phyloP scores from a whole-genome alignment of 2,797 vertebrate species.

The Typhlichthys subterraneus region DNA sequence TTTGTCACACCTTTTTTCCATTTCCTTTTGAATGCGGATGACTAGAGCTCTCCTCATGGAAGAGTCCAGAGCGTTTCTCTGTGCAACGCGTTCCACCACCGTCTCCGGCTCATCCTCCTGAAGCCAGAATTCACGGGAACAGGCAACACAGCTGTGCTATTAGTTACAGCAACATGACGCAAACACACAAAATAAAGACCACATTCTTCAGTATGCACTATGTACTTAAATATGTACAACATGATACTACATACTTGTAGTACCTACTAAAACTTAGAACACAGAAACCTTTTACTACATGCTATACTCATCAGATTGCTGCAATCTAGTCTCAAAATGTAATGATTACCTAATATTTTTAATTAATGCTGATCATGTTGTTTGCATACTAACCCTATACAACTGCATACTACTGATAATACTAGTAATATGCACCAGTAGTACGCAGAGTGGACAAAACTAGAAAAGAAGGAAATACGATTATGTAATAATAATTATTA shows the following conservation, averaged over 20 bases:
- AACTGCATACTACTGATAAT: too few relatives aligned
- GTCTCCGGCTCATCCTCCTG: slow-evolving; percentile 87
- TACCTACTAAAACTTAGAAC: too few relatives aligned
- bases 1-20: slow-evolving; percentile 83
- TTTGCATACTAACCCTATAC: too few relatives aligned
- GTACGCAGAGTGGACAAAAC: background rate
- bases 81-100: slow-evolving; percentile 82
- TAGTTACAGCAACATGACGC: background rate
- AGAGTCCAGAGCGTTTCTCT: slow-evolving; percentile 83
- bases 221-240: too few relatives aligned
- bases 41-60: slow-evolving; percentile 84
- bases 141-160: slow-evolving; percentile 1
- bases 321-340: too few relatives aligned
- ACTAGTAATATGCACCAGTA: background rate
- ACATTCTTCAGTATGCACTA: too few relatives aligned
- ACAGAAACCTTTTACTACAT: too few relatives aligned
- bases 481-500: background rate
- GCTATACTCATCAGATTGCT: too few relatives aligned
- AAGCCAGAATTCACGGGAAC: slow-evolving; percentile 13
- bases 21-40: slow-evolving; percentile 84
- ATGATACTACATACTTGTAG: too few relatives aligned
- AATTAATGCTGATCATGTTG: too few relatives aligned
- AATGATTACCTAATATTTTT: too few relatives aligned
- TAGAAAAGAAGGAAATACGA: background rate
- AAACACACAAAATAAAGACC: too few relatives aligned